phyloP scores from a whole-genome alignment of 2,888 invertebrate genomes.

The Pheosia gnoma region DNA sequence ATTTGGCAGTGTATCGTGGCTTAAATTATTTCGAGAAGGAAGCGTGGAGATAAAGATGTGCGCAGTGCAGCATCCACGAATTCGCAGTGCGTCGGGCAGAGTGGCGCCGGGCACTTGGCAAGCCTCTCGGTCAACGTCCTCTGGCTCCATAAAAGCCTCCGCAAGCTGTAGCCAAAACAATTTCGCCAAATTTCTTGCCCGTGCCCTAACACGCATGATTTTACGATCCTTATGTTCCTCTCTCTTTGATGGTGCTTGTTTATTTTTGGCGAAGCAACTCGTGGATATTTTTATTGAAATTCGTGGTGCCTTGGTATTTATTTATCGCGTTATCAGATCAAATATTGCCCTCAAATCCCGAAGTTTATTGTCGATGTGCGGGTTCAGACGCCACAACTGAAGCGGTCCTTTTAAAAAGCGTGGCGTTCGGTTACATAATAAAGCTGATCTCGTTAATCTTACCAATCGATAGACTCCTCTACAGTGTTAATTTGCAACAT shows the following conservation, averaged over 20 bases:
- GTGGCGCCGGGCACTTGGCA: slow-evolving; percentile 82
- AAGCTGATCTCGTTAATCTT: slow-evolving; percentile 31
- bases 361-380: slow-evolving; percentile 47
- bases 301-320: slow-evolving; percentile 61
- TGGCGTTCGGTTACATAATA: slow-evolving; percentile 32
- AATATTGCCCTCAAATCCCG: slow-evolving; percentile 53
- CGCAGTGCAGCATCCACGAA: slow-evolving; percentile 76
- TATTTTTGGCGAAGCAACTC: slow-evolving; percentile 58
- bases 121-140: slow-evolving; percentile 78
- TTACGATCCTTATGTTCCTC: slow-evolving; percentile 69
- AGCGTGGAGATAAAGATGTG: slow-evolving; percentile 65
- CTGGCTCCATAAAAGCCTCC: slow-evolving; percentile 77
- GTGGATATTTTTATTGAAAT: slow-evolving; percentile 65
- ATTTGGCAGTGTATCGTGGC: slow-evolving; percentile 68
- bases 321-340: slow-evolving; percentile 64
- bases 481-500: slow-evolving; percentile 32
- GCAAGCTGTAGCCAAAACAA: slow-evolving; percentile 78
- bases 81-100: slow-evolving; percentile 76
- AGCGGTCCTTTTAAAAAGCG: slow-evolving; percentile 32
- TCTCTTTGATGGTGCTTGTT: slow-evolving; percentile 55
- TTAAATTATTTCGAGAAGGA: slow-evolving; percentile 66
- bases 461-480: slow-evolving; percentile 26
- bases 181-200: slow-evolving; percentile 80
- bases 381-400: slow-evolving; percentile 39
- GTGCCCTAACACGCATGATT: slow-evolving; percentile 76